These are phyloP conservation scores for Cephalotes varians DNA, from an alignment of 2,888 invertebrate species.

Conservation along the genomic window DNA sequence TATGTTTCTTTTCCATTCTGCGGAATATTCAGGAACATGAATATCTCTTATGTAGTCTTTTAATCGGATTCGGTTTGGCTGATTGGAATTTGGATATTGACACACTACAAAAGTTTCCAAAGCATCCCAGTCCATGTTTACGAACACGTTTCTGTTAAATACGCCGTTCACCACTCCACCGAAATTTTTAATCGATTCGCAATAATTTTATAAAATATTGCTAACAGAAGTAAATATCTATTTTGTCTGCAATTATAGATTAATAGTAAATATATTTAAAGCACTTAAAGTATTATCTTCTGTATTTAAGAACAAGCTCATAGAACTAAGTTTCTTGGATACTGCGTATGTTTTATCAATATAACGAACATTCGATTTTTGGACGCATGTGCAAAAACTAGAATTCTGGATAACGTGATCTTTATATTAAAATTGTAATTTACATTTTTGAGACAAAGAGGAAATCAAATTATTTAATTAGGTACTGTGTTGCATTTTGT, in stretches of 20 bases:
- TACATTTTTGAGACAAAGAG: not conserved
- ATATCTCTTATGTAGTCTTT: conserved; percentile 62
- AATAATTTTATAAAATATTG: not conserved
- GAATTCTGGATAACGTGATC: not conserved
- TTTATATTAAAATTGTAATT: not conserved
- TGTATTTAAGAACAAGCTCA: not conserved
- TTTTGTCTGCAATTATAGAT: not conserved
- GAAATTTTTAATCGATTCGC: not conserved
- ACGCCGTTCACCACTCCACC: not conserved
- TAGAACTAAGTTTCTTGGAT: conserved; percentile 23
- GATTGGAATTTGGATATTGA: not conserved
- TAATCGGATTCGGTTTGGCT: conserved; percentile 22
- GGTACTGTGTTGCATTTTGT: not conserved
- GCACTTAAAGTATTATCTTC: conserved; percentile 9
- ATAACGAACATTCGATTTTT: not conserved
- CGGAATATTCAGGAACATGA: conserved; percentile 68
- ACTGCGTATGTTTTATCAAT: conserved; percentile 45
- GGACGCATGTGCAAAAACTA: not conserved
- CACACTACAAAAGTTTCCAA: not conserved
- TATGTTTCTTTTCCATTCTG: conserved; percentile 80
- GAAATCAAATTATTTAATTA: not conserved
- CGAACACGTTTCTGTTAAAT: not conserved
- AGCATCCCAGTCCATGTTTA: conserved; percentile 11
- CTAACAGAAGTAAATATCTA: not conserved
- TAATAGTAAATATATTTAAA: not conserved